Conservation (phyloP, 1,140 invertebrate species). For the Pogonus chalceus region DNA sequence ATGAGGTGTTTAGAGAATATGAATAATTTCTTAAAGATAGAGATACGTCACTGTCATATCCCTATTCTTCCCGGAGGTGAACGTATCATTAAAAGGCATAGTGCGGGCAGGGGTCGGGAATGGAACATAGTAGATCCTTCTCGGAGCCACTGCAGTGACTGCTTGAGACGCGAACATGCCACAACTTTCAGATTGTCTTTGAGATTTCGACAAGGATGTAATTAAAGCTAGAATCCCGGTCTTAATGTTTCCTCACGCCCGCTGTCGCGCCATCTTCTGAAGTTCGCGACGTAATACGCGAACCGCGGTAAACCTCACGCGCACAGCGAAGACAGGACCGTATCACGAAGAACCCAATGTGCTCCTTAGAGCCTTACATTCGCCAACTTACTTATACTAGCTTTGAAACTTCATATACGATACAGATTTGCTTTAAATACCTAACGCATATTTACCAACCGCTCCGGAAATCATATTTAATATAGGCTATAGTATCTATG, state of each 20-base stretch:
- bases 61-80: no score
- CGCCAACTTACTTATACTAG: no score
- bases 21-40: no score
- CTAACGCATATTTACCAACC: background rate
- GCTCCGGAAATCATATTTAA: background rate
- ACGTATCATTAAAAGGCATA: no score
- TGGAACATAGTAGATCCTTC: no score
- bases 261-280: background rate
- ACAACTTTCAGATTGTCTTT: slow-evolving; percentile 3
- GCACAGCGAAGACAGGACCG: background rate
- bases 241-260: slow-evolving; percentile 4
- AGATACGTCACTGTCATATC: no score
- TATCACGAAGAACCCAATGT: background rate
- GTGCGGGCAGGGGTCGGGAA: no score
- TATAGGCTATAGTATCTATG: background rate
- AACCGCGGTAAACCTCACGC: background rate
- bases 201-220: slow-evolving; percentile 3
- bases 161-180: background rate
- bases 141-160: background rate
- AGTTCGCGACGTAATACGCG: background rate
- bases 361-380: no score
- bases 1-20: no score
- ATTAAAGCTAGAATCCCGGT: slow-evolving; percentile 1
- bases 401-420: no score
- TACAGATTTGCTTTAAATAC: no score